phyloP scores from a whole-genome alignment of 2,113 vertebrate genomes.

The Bubalus kerabau region DNA sequence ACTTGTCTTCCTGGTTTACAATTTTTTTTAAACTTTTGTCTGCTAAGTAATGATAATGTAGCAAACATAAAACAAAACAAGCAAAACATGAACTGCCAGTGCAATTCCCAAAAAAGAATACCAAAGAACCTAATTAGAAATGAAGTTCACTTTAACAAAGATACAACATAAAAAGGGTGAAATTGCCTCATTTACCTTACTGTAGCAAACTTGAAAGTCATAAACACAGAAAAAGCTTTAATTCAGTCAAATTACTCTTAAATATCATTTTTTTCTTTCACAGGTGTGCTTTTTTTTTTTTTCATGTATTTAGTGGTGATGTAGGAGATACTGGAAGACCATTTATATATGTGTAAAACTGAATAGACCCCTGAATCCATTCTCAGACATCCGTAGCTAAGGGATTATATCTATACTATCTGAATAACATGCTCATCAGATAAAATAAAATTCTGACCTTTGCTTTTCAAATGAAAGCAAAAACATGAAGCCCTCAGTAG shows the following conservation, averaged over 20 bases:
- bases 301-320: background rate
- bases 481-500: background rate
- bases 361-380: background rate
- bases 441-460: background rate
- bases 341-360: background rate
- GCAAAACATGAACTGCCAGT: background rate
- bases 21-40: background rate
- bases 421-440: background rate
- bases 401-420: background rate
- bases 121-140: background rate
- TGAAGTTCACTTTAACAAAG: background rate
- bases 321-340: background rate
- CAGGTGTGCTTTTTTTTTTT: background rate
- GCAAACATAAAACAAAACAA: constrained; percentile 27
- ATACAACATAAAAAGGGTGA: background rate
- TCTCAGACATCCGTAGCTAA: background rate
- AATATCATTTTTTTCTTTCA: background rate
- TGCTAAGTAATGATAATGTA: background rate
- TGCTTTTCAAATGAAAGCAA: background rate
- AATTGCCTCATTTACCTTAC: background rate
- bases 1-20: background rate
- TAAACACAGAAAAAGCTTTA: background rate
- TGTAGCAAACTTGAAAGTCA: background rate
- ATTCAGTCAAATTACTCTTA: constrained; percentile 10
- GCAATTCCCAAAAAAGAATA: background rate